A percentile compares a stretch with the other conserved stretches of the same genome.
These are phyloP conservation scores for Orestias chungarensis DNA, from an alignment of 2,797 vertebrate genomes.

Conservation along the genomic window DNA sequence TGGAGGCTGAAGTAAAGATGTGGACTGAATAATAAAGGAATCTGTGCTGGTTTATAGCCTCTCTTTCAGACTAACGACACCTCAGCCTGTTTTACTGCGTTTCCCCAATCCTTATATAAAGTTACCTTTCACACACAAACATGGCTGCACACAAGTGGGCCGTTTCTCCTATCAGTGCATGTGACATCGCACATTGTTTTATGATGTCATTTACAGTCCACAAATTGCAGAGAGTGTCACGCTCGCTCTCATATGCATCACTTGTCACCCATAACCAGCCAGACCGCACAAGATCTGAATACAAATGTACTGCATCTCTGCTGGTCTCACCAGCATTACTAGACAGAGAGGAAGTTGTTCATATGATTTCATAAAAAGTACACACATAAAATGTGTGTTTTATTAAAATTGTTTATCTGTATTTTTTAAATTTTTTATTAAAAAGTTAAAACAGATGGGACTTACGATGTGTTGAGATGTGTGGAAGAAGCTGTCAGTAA, in stretches of 20 bases:
- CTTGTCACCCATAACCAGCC: conserved; percentile 48
- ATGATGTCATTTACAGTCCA: conserved; percentile 57
- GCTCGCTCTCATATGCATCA: conserved; percentile 44
- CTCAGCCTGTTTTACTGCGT: conserved; percentile 33
- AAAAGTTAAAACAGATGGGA: conserved; percentile 29
- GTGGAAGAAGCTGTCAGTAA: conserved; percentile 86
- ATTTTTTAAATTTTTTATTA: too few relatives aligned
- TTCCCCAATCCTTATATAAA: conserved; percentile 39
- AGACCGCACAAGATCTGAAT: conserved; percentile 57
- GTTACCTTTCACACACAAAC: conserved; percentile 29
- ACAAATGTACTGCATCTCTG: conserved; percentile 54
- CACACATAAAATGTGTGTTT: conserved; percentile 22
- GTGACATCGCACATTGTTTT: conserved; percentile 57
- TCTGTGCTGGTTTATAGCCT: conserved; percentile 50
- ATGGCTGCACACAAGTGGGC: conserved; percentile 1
- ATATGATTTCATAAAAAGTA: conserved; percentile 23
- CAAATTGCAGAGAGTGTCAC: conserved; percentile 38
- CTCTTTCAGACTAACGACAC: conserved; percentile 36
- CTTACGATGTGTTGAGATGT: conserved; percentile 86
- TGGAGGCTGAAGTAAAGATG: conserved; percentile 32
- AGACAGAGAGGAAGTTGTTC: conserved; percentile 7
- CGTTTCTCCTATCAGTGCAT: conserved; percentile 43
- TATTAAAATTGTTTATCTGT: too few relatives aligned
- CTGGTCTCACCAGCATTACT: conserved; percentile 13
- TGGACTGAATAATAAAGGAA: conserved; percentile 56